Percentiles rank a stretch among this genome's conserved stretches.
Conservation (phyloP, 2,113 vertebrate species). For the Callospermophilus lateralis region DNA sequence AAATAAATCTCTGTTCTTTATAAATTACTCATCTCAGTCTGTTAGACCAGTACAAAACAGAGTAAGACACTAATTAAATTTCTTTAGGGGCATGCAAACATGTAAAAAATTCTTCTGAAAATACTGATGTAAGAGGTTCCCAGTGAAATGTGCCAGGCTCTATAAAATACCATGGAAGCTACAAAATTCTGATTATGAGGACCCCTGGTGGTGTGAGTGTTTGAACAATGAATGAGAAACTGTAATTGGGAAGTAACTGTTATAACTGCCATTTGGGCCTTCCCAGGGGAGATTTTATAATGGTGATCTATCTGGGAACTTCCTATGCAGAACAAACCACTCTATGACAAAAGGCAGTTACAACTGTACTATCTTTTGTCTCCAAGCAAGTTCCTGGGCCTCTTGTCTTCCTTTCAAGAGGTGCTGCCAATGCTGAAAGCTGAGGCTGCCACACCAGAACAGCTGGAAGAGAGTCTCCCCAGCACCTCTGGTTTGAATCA, state of each 20-base stretch:
- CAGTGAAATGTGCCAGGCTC: background rate
- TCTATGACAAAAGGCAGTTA: background rate
- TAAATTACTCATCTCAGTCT: background rate
- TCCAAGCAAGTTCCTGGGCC: background rate
- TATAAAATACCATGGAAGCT: background rate
- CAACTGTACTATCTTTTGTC: background rate
- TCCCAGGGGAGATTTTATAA: background rate
- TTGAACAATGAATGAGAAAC: background rate
- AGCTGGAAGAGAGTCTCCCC: background rate
- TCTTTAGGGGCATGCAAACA: background rate
- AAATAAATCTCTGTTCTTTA: background rate
- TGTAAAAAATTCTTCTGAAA: background rate
- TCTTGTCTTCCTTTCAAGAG: background rate
- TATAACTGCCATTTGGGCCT: background rate
- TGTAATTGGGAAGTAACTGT: background rate
- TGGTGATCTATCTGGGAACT: background rate
- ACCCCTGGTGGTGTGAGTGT: background rate
- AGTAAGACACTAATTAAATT: background rate
- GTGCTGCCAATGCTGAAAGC: background rate
- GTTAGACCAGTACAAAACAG: background rate
- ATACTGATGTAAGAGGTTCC: background rate
- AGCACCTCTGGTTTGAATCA: background rate
- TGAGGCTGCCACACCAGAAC: no score
- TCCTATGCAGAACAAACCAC: fast-evolving
- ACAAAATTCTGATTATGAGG: background rate